These are phyloP conservation scores for Punctoribates punctum DNA, from an alignment of 2,888 invertebrate species.

Conservation along the genomic window DNA sequence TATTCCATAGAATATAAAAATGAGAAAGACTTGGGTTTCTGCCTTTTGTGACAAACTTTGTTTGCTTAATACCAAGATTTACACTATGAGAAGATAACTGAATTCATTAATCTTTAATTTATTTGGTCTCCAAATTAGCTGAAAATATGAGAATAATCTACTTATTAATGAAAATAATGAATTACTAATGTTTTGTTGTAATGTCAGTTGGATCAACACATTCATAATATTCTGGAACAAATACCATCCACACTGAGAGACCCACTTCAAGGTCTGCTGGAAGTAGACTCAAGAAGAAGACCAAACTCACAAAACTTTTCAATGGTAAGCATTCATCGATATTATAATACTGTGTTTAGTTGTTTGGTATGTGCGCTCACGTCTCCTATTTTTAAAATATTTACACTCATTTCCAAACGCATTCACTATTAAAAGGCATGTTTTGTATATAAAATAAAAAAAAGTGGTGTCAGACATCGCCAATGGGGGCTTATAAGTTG, in stretches of 20 bases:
- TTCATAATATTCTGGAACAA: slow-evolving; percentile 70
- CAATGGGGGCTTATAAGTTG: no score
- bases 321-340: slow-evolving; percentile 63
- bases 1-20: no score
- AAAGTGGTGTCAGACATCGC: no score
- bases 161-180: neutral
- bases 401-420: neutral
- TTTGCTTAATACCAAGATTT: no score
- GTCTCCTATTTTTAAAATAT: neutral
- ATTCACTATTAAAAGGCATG: neutral
- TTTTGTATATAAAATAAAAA: no score
- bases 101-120: no score
- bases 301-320: slow-evolving; percentile 87
- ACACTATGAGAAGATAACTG: no score
- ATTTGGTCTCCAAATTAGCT: slow-evolving; percentile 6
- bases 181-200: slow-evolving; percentile 19
- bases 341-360: neutral
- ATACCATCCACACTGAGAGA: slow-evolving; percentile 82
- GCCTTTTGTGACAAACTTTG: no score
- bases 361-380: slow-evolving; percentile 25
- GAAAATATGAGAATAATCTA: slow-evolving; percentile 20
- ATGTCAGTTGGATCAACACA: slow-evolving; percentile 74
- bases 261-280: slow-evolving; percentile 72
- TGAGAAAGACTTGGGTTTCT: no score
- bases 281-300: slow-evolving; percentile 75